Evolutionary conservation across 2,888 invertebrate species (phyloP).

Genomic region (Corythucha ciliata): DNA sequence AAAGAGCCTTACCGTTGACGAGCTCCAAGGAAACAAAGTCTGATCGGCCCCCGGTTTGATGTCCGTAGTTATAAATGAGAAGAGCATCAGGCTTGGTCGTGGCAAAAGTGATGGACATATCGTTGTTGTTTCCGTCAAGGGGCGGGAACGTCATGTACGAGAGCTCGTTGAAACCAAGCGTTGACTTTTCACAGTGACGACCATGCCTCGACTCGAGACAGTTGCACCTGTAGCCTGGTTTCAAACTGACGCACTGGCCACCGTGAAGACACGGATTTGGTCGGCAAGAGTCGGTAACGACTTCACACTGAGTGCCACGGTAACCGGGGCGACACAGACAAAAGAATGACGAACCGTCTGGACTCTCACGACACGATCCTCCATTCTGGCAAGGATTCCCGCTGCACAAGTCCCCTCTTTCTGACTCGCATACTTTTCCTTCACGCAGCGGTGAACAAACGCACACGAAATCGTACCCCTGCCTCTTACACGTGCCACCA

Average conservation of each 20-base stretch:
- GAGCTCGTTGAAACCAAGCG: conserved; percentile 78
- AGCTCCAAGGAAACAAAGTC: conserved; percentile 90
- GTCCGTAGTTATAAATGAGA: conserved; percentile 83
- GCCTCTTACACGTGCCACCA: conserved; percentile 73
- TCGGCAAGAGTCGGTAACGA: conserved; percentile 76
- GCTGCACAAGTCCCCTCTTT: conserved; percentile 74
- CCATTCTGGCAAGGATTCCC: conserved; percentile 83
- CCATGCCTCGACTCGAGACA: conserved; percentile 85
- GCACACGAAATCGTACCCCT: conserved; percentile 71
- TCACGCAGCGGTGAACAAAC: conserved; percentile 67
- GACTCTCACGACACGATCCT: conserved; percentile 80
- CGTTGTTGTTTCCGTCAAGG: conserved; percentile 78
- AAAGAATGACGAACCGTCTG: conserved; percentile 79
- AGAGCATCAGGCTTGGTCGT: conserved; percentile 79
- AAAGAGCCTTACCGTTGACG: conserved; percentile 69
- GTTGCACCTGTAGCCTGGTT: conserved; percentile 67
- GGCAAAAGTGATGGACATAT: conserved; percentile 81
- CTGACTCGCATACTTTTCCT: conserved; percentile 74
- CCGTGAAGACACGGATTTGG: conserved; percentile 89
- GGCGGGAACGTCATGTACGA: conserved; percentile 84
- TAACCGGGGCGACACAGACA: conserved; percentile 87
- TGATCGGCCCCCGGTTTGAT: conserved; percentile 76
- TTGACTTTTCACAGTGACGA: conserved; percentile 80
- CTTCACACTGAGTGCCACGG: conserved; percentile 83
- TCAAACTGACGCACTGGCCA: conserved; percentile 78